Conservation (phyloP, 2,888 invertebrate genomes). For the Agelastica alni region DNA sequence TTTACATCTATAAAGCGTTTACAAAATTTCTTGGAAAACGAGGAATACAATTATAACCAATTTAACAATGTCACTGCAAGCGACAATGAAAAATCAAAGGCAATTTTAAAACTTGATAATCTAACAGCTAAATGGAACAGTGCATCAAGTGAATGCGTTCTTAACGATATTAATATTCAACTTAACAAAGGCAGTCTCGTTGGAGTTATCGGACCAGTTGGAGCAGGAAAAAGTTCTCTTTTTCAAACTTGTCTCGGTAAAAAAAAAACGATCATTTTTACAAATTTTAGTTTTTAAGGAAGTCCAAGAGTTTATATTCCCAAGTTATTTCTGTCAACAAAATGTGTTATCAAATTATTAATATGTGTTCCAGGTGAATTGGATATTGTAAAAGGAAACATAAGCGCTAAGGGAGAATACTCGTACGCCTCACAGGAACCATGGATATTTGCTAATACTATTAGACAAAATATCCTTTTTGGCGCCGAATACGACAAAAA, state of each 20-base stretch:
- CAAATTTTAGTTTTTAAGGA: no score
- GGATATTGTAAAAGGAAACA: constrained; percentile 61
- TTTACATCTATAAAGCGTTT: constrained; percentile 56
- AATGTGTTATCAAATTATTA: no score
- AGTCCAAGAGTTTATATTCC: no score
- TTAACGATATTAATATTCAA: constrained; percentile 45
- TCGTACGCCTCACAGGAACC: constrained; percentile 84
- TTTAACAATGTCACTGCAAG: neutral
- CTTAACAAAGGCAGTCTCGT: constrained; percentile 55
- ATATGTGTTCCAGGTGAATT: constrained; percentile 65
- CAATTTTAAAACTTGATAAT: constrained; percentile 37
- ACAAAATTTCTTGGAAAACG: constrained; percentile 52
- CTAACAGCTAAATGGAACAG: constrained; percentile 51
- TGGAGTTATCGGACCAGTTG: constrained; percentile 62
- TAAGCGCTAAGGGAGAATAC: constrained; percentile 66
- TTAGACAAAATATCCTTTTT: constrained; percentile 84
- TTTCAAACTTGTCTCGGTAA: constrained; percentile 68
- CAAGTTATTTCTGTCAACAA: no score
- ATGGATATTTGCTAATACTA: constrained; percentile 78
- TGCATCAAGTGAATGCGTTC: constrained; percentile 43
- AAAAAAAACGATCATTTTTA: no score
- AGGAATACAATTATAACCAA: constrained; percentile 41
- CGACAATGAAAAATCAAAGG: constrained; percentile 2
- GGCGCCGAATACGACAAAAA: constrained; percentile 67
- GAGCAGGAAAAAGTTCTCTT: constrained; percentile 69